Evolutionary conservation across 1,140 invertebrate species (phyloP).

Genomic region (Drosophila kepulauana): DNA sequence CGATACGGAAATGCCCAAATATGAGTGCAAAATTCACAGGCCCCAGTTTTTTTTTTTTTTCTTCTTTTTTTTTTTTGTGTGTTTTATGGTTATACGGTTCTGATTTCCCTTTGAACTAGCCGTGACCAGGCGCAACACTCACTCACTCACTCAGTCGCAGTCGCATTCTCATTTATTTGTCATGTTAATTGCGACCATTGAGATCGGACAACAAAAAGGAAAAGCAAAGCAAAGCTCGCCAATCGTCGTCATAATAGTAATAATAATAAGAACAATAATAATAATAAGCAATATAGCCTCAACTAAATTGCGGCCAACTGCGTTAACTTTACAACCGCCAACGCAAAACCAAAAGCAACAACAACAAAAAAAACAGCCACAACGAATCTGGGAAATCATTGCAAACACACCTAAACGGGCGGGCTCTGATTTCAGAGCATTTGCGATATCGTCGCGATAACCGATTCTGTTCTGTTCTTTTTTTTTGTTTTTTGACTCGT

Average conservation of each 20-base stretch:
- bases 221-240: not conserved
- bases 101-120: slow-evolving; percentile 75
- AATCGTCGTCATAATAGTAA: slow-evolving; percentile 17
- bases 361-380: slow-evolving; percentile 6
- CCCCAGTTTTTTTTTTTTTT: not conserved
- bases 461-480: not conserved
- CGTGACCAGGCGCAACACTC: slow-evolving; percentile 41
- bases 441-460: slow-evolving; percentile 75
- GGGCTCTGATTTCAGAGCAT: slow-evolving; percentile 68
- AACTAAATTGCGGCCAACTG: slow-evolving; percentile 41
- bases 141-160: not conserved
- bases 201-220: not conserved
- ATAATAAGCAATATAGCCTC: slow-evolving; percentile 30
- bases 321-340: slow-evolving; percentile 42
- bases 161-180: slow-evolving; percentile 29
- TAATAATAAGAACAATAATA: slow-evolving; percentile 41
- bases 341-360: slow-evolving; percentile 18
- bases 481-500: slow-evolving; percentile 23
- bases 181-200: slow-evolving; percentile 38
- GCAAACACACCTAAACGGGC: slow-evolving; percentile 66
- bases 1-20: slow-evolving; percentile 46
- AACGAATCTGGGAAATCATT: slow-evolving; percentile 70
- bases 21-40: slow-evolving; percentile 19
- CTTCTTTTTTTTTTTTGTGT: not conserved
- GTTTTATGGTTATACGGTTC: slow-evolving; percentile 73